These are phyloP conservation scores for Lagopus muta DNA, from an alignment of 2,113 vertebrate species.

Conservation along the genomic window DNA sequence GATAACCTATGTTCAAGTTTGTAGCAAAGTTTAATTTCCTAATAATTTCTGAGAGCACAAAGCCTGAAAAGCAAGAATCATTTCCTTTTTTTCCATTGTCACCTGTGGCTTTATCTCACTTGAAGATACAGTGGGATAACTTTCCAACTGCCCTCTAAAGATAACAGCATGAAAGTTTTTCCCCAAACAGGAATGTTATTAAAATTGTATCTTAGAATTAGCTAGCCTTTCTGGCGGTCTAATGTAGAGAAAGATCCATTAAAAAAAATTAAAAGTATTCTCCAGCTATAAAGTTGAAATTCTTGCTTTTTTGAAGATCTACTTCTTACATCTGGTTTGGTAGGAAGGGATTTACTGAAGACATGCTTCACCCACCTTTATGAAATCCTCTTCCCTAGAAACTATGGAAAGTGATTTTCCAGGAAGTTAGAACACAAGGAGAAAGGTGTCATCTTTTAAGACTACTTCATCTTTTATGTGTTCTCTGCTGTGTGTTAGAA, in stretches of 20 bases:
- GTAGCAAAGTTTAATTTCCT: slow-evolving; percentile 66
- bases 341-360: background rate
- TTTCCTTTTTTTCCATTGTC: slow-evolving; percentile 16
- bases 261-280: background rate
- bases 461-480: background rate
- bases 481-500: background rate
- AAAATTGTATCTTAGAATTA: background rate
- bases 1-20: slow-evolving; percentile 53
- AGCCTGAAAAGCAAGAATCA: background rate
- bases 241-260: background rate
- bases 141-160: background rate
- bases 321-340: background rate
- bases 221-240: background rate
- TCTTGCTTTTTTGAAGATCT: background rate
- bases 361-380: background rate
- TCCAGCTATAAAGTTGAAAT: background rate
- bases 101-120: background rate
- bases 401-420: background rate
- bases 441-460: background rate
- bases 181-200: background rate
- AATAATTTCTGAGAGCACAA: slow-evolving; percentile 18
- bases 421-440: background rate
- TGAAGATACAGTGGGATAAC: background rate
- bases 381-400: background rate
- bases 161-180: background rate